These are phyloP conservation scores for Microcebus lehilahytsara DNA, from an alignment of 2,113 vertebrate genomes.

Conservation along the genomic window DNA sequence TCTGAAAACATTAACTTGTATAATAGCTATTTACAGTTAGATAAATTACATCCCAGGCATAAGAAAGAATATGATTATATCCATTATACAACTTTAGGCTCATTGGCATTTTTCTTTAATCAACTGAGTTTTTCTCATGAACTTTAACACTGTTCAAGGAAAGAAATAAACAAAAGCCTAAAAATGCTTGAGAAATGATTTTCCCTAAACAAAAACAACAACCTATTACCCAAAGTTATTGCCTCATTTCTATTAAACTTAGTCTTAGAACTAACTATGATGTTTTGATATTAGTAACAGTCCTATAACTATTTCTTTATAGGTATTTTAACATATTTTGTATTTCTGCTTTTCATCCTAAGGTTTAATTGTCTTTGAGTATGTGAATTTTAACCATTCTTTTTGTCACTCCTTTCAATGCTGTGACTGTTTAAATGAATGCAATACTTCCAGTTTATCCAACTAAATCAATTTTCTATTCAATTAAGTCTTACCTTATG, in stretches of 20 bases:
- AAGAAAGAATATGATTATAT: neutral
- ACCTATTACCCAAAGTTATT: neutral
- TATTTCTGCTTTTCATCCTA: neutral
- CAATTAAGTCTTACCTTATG: slow-evolving; percentile 50
- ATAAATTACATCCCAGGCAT: neutral
- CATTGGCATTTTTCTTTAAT: neutral
- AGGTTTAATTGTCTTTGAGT: neutral
- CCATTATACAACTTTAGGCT: neutral
- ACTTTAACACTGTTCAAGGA: neutral
- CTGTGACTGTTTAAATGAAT: slow-evolving; percentile 28
- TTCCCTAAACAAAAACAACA: neutral
- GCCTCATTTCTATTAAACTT: neutral
- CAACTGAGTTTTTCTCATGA: neutral
- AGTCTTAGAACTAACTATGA: neutral
- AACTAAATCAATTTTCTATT: slow-evolving; percentile 57
- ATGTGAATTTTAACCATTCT: slow-evolving; percentile 20
- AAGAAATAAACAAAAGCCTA: neutral
- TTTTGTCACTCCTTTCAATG: slow-evolving; percentile 15
- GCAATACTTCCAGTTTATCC: neutral
- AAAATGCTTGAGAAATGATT: neutral
- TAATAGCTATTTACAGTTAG: neutral
- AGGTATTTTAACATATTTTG: neutral
- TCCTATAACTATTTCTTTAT: neutral
- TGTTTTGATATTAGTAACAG: neutral
- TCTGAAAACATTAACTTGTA: neutral